These are phyloP conservation scores for Craniophora ligustri DNA, from an alignment of 2,888 invertebrate genomes.

Conservation along the genomic window DNA sequence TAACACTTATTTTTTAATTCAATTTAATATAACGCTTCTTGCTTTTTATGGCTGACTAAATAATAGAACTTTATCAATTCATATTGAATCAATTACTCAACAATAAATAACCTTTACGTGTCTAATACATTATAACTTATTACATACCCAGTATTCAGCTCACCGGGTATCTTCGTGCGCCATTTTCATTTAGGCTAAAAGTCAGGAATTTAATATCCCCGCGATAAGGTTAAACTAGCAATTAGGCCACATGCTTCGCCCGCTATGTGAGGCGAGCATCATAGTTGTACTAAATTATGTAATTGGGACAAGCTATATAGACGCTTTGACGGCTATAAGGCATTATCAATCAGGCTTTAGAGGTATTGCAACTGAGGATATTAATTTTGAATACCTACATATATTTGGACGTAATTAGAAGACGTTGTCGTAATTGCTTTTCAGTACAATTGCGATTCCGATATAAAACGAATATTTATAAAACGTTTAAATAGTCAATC, in stretches of 20 bases:
- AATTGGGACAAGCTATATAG: slow-evolving; percentile 1
- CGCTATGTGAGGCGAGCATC: slow-evolving; percentile 4
- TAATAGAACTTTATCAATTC: too few relatives aligned
- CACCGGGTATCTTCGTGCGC: slow-evolving; percentile 1
- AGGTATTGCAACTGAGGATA: background rate
- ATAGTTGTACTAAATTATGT: slow-evolving; percentile 30
- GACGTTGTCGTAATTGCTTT: too few relatives aligned
- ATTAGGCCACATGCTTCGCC: slow-evolving; percentile 39
- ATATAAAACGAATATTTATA: too few relatives aligned
- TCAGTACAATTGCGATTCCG: too few relatives aligned
- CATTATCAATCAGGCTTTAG: slow-evolving; percentile 20
- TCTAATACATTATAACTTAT: too few relatives aligned
- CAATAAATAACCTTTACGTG: background rate
- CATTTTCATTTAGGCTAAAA: slow-evolving; percentile 39
- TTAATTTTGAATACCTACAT: too few relatives aligned
- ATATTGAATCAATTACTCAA: too few relatives aligned
- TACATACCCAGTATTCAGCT: background rate
- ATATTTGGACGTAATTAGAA: too few relatives aligned
- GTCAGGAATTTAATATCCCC: slow-evolving; percentile 49
- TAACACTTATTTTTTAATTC: too few relatives aligned
- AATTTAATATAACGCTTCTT: too few relatives aligned
- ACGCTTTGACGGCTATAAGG: background rate
- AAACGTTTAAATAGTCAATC: too few relatives aligned
- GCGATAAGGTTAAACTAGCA: slow-evolving; percentile 30
- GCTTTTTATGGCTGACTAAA: too few relatives aligned